These are phyloP conservation scores for Corythornis madagascariensis DNA, from an alignment of 2,113 vertebrate species.

Conservation along the genomic window DNA sequence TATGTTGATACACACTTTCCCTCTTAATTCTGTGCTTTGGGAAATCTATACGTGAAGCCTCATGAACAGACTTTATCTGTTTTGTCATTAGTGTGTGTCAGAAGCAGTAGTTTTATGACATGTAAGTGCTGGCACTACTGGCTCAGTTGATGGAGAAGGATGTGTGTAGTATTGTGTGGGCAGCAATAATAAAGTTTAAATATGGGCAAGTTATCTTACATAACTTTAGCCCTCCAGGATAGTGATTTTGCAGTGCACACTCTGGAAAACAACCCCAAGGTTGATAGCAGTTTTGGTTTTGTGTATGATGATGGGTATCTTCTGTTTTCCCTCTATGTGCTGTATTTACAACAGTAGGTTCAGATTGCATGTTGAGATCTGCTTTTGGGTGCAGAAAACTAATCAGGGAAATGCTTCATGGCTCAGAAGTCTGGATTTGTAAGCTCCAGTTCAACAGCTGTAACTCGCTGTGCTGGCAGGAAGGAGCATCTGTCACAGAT, in stretches of 20 bases:
- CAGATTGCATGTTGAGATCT: not conserved
- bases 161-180: not conserved
- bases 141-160: not conserved
- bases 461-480: slow-evolving; percentile 1
- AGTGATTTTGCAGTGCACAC: not conserved
- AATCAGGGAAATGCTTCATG: slow-evolving; percentile 17
- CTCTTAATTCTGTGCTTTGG: not conserved
- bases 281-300: not conserved
- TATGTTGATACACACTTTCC: not conserved
- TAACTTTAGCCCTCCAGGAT: not conserved
- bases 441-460: slow-evolving; percentile 24
- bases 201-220: not conserved
- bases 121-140: not conserved
- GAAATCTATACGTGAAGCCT: not conserved
- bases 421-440: slow-evolving; percentile 36
- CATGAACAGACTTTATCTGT: accelerated
- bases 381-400: slow-evolving; percentile 10
- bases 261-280: not conserved
- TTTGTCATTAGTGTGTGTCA: not conserved
- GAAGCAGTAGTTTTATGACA: not conserved
- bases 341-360: not conserved
- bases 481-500: slow-evolving; percentile 22
- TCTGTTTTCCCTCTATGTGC: not conserved
- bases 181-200: not conserved
- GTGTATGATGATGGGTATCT: not conserved